Percentiles rank a stretch among this genome's conserved stretches.
Conservation (phyloP, 2,888 invertebrate species). For the Heliconius ethilla region DNA sequence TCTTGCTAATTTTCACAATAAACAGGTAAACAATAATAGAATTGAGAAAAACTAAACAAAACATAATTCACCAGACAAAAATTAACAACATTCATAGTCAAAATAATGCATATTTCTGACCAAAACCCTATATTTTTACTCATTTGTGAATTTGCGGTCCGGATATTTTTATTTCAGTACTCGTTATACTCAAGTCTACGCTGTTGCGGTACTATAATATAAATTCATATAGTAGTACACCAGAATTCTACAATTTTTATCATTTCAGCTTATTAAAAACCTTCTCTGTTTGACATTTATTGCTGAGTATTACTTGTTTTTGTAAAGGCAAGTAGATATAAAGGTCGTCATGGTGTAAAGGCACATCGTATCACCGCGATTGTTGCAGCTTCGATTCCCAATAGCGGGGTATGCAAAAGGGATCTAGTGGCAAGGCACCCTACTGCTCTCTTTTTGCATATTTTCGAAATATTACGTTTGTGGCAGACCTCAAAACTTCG, state of each 20-base stretch:
- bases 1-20: background rate
- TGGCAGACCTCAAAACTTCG: no score
- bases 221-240: conserved; percentile 51
- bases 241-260: conserved; percentile 36
- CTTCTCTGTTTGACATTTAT: conserved; percentile 24
- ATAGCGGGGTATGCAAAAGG: no score
- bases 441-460: no score
- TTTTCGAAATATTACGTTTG: no score
- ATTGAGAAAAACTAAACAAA: background rate
- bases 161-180: conserved; percentile 57
- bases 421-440: no score
- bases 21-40: background rate
- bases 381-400: no score
- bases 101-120: conserved; percentile 15
- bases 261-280: conserved; percentile 32
- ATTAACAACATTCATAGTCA: background rate
- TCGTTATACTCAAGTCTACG: conserved; percentile 55
- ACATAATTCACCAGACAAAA: background rate
- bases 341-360: no score
- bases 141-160: conserved; percentile 46
- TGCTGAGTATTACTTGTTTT: conserved; percentile 1
- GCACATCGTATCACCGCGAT: no score
- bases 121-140: conserved; percentile 18
- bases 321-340: background rate
- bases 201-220: conserved; percentile 52